A percentile compares a stretch with the other conserved stretches of the same genome.
phyloP scores from a whole-genome alignment of 1,140 invertebrate species.

The Drosophila sp. region DNA sequence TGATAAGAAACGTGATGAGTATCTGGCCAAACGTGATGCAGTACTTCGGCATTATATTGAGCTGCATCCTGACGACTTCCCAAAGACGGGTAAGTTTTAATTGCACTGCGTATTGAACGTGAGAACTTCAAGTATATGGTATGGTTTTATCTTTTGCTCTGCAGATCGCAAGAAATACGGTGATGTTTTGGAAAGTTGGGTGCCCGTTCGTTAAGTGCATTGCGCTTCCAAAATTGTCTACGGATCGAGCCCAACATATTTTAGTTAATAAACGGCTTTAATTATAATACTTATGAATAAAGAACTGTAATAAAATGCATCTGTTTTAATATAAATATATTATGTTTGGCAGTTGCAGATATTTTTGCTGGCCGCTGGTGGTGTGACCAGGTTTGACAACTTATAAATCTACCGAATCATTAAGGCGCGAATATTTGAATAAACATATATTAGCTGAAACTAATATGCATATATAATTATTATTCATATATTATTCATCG shows the following conservation, averaged over 20 bases:
- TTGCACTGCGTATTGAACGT: no score
- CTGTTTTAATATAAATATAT: neutral
- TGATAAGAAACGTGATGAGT: conserved; percentile 84
- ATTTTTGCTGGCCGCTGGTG: no score
- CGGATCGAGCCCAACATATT: conserved; percentile 28
- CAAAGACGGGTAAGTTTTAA: conserved; percentile 85
- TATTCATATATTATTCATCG: neutral
- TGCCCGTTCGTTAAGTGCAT: conserved; percentile 87
- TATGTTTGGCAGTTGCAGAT: no score
- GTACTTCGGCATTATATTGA: conserved; percentile 89
- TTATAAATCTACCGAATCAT: neutral
- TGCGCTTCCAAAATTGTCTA: neutral
- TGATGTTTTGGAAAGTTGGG: conserved; percentile 87
- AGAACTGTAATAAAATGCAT: conserved; percentile 13
- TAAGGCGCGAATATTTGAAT: neutral
- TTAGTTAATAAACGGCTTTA: conserved; percentile 77
- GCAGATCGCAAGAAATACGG: conserved; percentile 87
- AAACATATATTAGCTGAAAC: neutral
- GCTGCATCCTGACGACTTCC: conserved; percentile 90
- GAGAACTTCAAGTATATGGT: neutral
- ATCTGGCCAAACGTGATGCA: conserved; percentile 87
- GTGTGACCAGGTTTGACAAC: neutral
- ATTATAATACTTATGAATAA: conserved; percentile 63
- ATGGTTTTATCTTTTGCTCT: conserved; percentile 69
- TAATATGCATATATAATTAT: neutral